Base-by-base conservation (phyloP, 2,888 invertebrate species). In the Mycalesis mineus region DNA sequence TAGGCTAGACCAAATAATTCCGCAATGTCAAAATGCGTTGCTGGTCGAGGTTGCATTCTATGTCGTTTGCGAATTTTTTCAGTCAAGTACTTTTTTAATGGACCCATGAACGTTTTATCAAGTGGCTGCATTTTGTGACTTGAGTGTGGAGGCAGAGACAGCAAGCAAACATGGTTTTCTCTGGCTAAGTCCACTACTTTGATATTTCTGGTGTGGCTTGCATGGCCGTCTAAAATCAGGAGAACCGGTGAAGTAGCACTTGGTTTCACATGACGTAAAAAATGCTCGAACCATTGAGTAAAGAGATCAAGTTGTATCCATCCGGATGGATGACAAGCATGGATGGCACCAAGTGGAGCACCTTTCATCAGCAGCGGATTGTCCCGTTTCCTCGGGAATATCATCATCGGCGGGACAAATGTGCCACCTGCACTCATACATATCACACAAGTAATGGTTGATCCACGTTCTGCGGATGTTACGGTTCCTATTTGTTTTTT, bases 251-350 rank as follows among this genome's bases (percentile, higher is more conserved):
- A 55, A 51, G 58, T 14, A 50, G 58, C 47, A 41, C 36, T 40
- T 41, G 51, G 55, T 22, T 55, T 58, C 42, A 55, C 55, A 37
- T 60, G 48, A 6, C 36, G 65, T 57, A 78, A 58, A 65, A 86
- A 85, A 67, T 84, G 75, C 47, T 73, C 62, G 60, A 82, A 76
- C 75, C 75, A 64, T 31, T 50, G 41, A 9, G 61, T 64, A 57
- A 58, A 64, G 31, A 60, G 33, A 31, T 64, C 48, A 8, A 51
- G 33, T 58, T 64, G 60, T 9, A 64, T 64, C 61, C 58, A 59
- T 33, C 62, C 62, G 28, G 59, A 62, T 47, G 55, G 55, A 51
- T 62, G 60, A 36, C 57, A 62, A 49, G 54, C 59, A 50, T 57
- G 52, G 42, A 59, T 49, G 31, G 59, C 8, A 22, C 42, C 42